phyloP scores from a whole-genome alignment of 2,797 vertebrate genomes.

The Argentina silus region DNA sequence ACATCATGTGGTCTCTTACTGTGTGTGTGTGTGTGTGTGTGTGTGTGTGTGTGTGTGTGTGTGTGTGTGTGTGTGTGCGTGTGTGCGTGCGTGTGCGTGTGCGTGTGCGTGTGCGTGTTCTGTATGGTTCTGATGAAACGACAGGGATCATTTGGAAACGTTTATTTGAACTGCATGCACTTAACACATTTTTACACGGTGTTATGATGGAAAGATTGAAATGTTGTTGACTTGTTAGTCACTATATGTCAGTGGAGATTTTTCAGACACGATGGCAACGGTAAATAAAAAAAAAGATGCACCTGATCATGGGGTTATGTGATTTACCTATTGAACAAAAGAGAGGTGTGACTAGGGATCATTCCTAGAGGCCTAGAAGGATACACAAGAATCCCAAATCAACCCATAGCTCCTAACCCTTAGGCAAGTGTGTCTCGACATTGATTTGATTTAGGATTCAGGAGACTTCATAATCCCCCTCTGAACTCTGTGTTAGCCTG shows the following conservation, averaged over 20 bases:
- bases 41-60: conserved; percentile 14
- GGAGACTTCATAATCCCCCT: too few species aligned
- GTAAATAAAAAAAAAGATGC: conserved; percentile 5
- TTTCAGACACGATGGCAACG: conserved; percentile 8
- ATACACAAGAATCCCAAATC: too few species aligned
- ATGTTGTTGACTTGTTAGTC: conserved; percentile 1
- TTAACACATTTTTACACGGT: conserved; percentile 28
- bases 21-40: conserved; percentile 9
- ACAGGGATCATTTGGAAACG: conserved; percentile 26
- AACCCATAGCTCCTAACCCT: too few species aligned
- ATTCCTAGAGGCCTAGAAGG: background rate
- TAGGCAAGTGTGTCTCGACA: too few species aligned
- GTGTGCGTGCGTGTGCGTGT: background rate
- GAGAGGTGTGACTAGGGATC: background rate
- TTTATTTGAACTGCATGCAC: conserved; percentile 38
- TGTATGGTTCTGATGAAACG: conserved; percentile 1
- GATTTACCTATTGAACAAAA: background rate
- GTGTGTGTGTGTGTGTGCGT: background rate
- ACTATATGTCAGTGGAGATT: conserved; percentile 12
- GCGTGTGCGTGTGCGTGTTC: background rate
- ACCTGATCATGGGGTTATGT: background rate
- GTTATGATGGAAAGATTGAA: conserved; percentile 28
- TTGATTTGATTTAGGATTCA: too few species aligned
- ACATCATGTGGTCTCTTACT: conserved; percentile 4
- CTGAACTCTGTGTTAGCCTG: background rate